Percentiles rank a stretch among this genome's conserved stretches.
These are phyloP conservation scores for Megaceryle torquata DNA, from an alignment of 2,113 vertebrate species.

Conservation along the genomic window DNA sequence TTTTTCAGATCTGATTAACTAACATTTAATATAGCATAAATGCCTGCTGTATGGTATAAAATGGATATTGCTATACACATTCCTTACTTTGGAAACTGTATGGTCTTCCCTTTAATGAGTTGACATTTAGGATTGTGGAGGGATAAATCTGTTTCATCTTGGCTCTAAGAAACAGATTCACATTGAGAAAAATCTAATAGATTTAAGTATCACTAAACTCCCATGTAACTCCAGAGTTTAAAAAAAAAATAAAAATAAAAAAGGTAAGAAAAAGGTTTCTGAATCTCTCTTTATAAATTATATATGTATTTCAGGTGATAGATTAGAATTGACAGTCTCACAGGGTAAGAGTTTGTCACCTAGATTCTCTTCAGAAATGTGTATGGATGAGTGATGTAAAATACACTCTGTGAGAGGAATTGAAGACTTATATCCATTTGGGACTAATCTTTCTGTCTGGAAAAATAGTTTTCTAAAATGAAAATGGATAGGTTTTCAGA, in stretches of 20 bases:
- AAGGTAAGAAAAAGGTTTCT: neutral
- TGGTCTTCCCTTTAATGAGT: neutral
- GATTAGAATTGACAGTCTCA: slow-evolving; percentile 1
- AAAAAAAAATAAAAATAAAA: neutral
- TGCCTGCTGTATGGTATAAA: neutral
- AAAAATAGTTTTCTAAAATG: slow-evolving; percentile 3
- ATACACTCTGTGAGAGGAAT: neutral
- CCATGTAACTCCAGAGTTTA: neutral
- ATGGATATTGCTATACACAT: neutral
- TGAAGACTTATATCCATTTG: neutral
- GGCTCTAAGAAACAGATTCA: neutral
- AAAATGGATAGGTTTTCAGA: slow-evolving; percentile 12
- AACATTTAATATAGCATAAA: neutral
- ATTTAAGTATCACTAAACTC: neutral
- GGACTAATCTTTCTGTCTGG: neutral
- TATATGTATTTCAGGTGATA: neutral
- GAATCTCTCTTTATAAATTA: neutral
- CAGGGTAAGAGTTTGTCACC: neutral
- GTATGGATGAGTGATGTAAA: neutral
- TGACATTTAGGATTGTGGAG: neutral
- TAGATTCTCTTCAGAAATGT: neutral
- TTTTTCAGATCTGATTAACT: neutral
- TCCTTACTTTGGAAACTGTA: neutral
- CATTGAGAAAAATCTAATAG: neutral
- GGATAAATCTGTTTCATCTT: neutral